Percentiles rank a stretch among this genome's conserved stretches.
These are phyloP conservation scores for Saguinus imperator DNA, from an alignment of 2,113 vertebrate species.

Conservation along the genomic window DNA sequence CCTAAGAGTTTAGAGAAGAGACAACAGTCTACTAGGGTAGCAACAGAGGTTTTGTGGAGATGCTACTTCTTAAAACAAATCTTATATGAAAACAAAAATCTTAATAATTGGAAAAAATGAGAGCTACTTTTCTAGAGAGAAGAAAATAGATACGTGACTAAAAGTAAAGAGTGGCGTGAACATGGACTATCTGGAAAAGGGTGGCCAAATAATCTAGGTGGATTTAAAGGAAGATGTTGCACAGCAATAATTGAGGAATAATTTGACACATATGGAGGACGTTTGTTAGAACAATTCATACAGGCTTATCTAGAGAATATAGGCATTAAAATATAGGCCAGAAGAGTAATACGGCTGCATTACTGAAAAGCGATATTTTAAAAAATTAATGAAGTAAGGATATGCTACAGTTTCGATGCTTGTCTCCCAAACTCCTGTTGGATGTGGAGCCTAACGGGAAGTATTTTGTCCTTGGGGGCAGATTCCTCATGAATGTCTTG, in stretches of 20 bases:
- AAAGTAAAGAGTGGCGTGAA: background rate
- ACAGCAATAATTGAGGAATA: background rate
- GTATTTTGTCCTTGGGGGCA: background rate
- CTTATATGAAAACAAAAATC: background rate
- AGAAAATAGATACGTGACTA: background rate
- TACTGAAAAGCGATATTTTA: background rate
- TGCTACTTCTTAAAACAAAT: background rate
- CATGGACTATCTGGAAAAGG: background rate
- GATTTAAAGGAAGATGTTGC: background rate
- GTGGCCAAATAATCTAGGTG: background rate
- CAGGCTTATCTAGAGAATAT: background rate
- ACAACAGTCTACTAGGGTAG: background rate
- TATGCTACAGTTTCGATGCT: background rate
- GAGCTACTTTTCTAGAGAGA: background rate
- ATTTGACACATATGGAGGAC: background rate
- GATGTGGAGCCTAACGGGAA: background rate
- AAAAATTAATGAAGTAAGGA: background rate
- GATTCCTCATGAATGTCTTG: background rate
- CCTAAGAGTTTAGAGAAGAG: background rate
- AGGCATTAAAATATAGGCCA: background rate
- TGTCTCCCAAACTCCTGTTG: background rate
- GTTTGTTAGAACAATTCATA: background rate
- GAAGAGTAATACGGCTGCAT: background rate
- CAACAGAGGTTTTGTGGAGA: background rate
- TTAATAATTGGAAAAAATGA: background rate